Conservation (phyloP, 2,113 vertebrate species). For the Orthonyx spaldingii region DNA sequence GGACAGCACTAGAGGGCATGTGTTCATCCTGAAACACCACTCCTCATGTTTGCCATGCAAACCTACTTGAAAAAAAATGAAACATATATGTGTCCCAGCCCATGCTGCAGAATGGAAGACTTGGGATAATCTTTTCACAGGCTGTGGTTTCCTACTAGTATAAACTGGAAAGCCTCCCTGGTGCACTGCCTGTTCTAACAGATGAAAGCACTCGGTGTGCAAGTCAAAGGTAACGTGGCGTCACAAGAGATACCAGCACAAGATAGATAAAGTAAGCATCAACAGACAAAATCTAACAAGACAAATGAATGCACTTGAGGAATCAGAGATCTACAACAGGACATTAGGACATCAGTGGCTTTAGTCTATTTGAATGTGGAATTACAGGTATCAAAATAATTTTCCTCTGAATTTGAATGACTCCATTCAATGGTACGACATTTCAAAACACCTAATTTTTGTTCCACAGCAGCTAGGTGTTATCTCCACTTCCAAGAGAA, state of each 20-base stretch:
- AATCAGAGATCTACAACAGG: background rate
- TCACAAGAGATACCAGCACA: background rate
- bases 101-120: background rate
- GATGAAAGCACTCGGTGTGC: background rate
- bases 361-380: background rate
- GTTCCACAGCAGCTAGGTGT: background rate
- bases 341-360: background rate
- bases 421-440: background rate
- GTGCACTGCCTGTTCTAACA: background rate
- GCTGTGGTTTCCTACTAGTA: background rate
- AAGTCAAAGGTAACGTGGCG: rapidly evolving
- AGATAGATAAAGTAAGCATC: background rate
- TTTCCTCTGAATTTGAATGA: background rate
- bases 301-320: background rate
- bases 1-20: rapidly evolving
- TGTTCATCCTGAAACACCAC: background rate
- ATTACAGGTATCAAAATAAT: background rate
- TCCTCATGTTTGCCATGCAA: background rate
- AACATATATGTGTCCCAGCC: background rate
- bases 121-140: background rate
- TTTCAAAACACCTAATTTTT: background rate
- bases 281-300: background rate
- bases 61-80: background rate
- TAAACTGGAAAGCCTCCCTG: background rate
- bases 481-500: background rate